Percentiles rank a stretch among this genome's conserved stretches.
Evolutionary conservation across 2,888 invertebrate species (phyloP).

Genomic region (Diarsia brunnea): DNA sequence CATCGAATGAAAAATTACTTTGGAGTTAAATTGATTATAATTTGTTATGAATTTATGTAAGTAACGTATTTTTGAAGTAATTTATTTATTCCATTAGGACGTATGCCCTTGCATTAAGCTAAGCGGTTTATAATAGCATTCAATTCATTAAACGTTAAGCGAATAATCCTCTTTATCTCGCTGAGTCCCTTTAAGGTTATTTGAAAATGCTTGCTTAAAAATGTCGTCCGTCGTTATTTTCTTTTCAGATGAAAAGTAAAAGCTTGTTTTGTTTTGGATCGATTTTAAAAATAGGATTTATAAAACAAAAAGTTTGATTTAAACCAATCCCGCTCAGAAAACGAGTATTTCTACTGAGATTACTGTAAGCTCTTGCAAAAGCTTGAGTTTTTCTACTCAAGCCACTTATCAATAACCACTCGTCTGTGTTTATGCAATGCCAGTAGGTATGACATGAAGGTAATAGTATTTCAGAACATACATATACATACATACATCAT

Average conservation of each 20-base stretch:
- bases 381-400: neutral
- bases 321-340: neutral
- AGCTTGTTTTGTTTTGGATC: conserved; percentile 9
- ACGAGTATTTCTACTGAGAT: neutral
- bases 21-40: conserved; percentile 35
- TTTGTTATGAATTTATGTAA: conserved; percentile 22
- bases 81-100: conserved; percentile 40
- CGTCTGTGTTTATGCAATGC: neutral
- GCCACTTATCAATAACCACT: neutral
- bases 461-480: conserved; percentile 12
- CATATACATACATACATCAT: neutral
- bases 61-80: conserved; percentile 21
- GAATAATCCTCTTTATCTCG: conserved; percentile 49
- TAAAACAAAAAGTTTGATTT: conserved; percentile 14
- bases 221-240: conserved; percentile 20
- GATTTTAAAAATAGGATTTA: conserved; percentile 9
- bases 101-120: conserved; percentile 40
- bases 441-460: neutral
- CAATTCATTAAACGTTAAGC: conserved; percentile 45
- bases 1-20: conserved; percentile 35
- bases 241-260: conserved; percentile 12
- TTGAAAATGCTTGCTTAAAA: conserved; percentile 39
- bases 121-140: conserved; percentile 52
- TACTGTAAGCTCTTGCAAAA: neutral
- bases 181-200: conserved; percentile 40